Evolutionary conservation across 1,140 invertebrate species (phyloP), one percentile per base, ranked within the genome.

Genomic region (Brachionus koreanus): DNA sequence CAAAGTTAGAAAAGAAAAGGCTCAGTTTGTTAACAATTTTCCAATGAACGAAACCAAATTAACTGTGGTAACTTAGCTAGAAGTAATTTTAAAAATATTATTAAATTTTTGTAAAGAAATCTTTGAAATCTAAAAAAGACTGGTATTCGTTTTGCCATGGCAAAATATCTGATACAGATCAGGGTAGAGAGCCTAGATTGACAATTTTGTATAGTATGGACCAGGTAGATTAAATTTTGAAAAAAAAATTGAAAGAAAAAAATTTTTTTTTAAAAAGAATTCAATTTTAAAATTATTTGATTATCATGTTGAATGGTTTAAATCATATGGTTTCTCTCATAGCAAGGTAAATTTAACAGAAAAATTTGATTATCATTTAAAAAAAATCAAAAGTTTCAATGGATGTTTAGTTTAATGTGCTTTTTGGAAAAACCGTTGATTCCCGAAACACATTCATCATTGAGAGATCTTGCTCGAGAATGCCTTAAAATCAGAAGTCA

Each of bases 111-210:
- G 29, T 9, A 33, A 52, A 77, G 61, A 35, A 39, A 61, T 61
- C n/a, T 79, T 61, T 79, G 29, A 79, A 79, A 79, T 61, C 25
- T 23, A 61, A 61, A 65, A 79, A 63, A 65, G 76, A 79, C 5
- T 79, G 76, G 76, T 65, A 61, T 19, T 10, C 35, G 10, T 79
- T 61, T 37, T 57, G 49, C 3, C 39, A 42, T 39, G 76, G 76
- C 1, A 63, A 79, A 61, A 79, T 39, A 61, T 23, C 35, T 43
- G 23, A 37, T 4, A 23, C 7, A 35, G 19, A 19, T 42, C 33
- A 72, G 9, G 37, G 19, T 10, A 43, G 57, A 16, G 76, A 79
- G 12, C 76, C 76, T 61, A 19, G 16, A 12, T 35, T 79, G 13
- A 23, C 33, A 29, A 37, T 79, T 12, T 65, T 79, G 33, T 79